phyloP scores from a whole-genome alignment of 2,888 invertebrate genomes.

The Lissocephala sabroskyi region DNA sequence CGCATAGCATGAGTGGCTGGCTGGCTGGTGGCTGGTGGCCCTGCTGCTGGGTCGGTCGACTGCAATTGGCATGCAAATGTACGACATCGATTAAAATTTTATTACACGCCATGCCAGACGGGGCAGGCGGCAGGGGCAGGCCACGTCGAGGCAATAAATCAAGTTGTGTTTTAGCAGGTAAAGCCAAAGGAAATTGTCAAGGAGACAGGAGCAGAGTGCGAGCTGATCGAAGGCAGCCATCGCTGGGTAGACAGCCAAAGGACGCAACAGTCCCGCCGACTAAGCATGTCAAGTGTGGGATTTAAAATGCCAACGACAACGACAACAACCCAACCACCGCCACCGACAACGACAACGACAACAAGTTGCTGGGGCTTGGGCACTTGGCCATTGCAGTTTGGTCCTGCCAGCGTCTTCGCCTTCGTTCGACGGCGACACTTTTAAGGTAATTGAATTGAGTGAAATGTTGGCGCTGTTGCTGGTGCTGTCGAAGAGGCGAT shows the following conservation, averaged over 20 bases:
- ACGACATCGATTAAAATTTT: slow-evolving; percentile 67
- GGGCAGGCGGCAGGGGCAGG: slow-evolving; percentile 1
- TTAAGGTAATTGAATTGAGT: slow-evolving; percentile 70
- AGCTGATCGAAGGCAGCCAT: neutral
- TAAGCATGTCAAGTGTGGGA: slow-evolving; percentile 64
- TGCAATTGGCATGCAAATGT: slow-evolving; percentile 64
- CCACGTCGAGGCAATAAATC: slow-evolving; percentile 48
- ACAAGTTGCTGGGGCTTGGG: neutral
- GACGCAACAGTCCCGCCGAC: slow-evolving; percentile 16
- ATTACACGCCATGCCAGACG: slow-evolving; percentile 55
- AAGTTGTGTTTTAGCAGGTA: slow-evolving; percentile 60
- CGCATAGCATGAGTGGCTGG: slow-evolving; percentile 14
- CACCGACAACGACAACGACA: slow-evolving; percentile 33
- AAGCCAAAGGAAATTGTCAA: slow-evolving; percentile 62
- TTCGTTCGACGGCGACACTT: slow-evolving; percentile 62
- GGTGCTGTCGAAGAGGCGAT: slow-evolving; percentile 34
- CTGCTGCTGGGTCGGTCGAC: too few relatives aligned
- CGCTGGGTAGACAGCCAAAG: slow-evolving; percentile 25
- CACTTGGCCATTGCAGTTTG: slow-evolving; percentile 8
- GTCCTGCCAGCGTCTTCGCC: slow-evolving; percentile 16
- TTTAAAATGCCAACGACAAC: slow-evolving; percentile 56
- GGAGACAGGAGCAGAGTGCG: slow-evolving; percentile 9
- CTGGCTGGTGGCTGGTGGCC: too few relatives aligned
- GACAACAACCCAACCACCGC: slow-evolving; percentile 14
- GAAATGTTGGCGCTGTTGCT: slow-evolving; percentile 48